Evolutionary conservation across 2,113 vertebrate genomes (phyloP).

Genomic region (Cariama cristata): DNA sequence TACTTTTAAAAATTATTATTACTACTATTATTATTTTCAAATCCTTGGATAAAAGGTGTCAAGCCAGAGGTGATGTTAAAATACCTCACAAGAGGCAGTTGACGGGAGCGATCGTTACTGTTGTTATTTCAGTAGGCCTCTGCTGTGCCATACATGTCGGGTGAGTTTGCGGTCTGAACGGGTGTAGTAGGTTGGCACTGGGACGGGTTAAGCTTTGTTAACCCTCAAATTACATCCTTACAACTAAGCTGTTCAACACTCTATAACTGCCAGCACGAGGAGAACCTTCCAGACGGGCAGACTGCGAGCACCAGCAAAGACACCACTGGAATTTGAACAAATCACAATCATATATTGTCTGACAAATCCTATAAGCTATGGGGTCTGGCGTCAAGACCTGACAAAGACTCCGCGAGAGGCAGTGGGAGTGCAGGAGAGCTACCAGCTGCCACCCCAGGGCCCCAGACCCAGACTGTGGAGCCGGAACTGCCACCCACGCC

Average conservation of each 20-base stretch:
- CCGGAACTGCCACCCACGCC: too few relatives aligned
- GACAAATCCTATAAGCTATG: background rate
- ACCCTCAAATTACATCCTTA: background rate
- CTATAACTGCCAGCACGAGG: background rate
- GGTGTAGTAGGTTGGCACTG: background rate
- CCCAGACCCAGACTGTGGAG: too few relatives aligned
- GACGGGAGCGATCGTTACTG: background rate
- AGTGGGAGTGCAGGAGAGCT: background rate
- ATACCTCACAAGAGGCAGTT: background rate
- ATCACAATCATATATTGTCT: too few relatives aligned
- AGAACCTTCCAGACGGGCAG: background rate
- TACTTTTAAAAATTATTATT: background rate
- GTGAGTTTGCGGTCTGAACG: background rate
- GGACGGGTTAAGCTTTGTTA: background rate
- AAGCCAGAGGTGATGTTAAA: background rate
- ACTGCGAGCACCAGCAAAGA: background rate
- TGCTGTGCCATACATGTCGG: background rate
- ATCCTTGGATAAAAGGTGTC: background rate
- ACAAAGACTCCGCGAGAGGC: background rate
- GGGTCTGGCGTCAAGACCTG: background rate
- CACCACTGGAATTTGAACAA: background rate
- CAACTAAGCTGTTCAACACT: rapidly evolving
- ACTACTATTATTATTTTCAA: background rate
- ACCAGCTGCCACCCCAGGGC: too few relatives aligned
- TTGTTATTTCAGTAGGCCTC: background rate